phyloP scores from a whole-genome alignment of 2,888 invertebrate genomes.

The Sphaeridia pumilis region DNA sequence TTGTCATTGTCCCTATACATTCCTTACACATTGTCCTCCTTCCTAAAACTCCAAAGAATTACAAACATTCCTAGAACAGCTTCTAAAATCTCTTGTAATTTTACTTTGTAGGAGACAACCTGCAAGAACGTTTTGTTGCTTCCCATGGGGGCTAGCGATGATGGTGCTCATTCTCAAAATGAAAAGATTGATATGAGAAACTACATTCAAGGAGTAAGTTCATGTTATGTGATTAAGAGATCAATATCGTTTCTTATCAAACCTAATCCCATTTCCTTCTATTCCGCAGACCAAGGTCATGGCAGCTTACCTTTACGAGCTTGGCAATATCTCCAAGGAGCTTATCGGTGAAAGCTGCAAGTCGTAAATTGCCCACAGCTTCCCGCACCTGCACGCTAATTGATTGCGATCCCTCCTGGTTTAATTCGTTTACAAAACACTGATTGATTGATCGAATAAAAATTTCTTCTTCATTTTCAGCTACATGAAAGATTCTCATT shows the following conservation, averaged over 20 bases:
- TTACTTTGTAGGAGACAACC: slow-evolving; percentile 59
- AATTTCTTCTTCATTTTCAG: no score
- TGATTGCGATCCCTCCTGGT: no score
- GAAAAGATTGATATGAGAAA: slow-evolving; percentile 87
- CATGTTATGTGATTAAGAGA: not conserved
- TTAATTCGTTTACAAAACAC: no score
- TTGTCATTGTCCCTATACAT: not conserved
- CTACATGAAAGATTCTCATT: no score
- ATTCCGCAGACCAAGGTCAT: slow-evolving; percentile 73
- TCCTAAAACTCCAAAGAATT: not conserved
- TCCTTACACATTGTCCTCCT: not conserved
- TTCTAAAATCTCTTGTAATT: no score
- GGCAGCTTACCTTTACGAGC: slow-evolving; percentile 78
- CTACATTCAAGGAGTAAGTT: slow-evolving; percentile 81
- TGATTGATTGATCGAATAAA: no score
- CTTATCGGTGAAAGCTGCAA: no score
- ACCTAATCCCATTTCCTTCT: slow-evolving; percentile 33
- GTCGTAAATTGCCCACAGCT: no score
- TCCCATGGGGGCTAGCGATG: slow-evolving; percentile 89
- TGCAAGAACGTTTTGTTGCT: slow-evolving; percentile 85
- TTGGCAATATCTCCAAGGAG: slow-evolving; percentile 38
- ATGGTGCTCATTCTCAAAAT: slow-evolving; percentile 97
- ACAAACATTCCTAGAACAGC: no score
- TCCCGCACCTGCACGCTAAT: no score
- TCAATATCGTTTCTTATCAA: not conserved